These are phyloP conservation scores for Drosophila greeni DNA, from an alignment of 2,888 invertebrate genomes.

Conservation along the genomic window DNA sequence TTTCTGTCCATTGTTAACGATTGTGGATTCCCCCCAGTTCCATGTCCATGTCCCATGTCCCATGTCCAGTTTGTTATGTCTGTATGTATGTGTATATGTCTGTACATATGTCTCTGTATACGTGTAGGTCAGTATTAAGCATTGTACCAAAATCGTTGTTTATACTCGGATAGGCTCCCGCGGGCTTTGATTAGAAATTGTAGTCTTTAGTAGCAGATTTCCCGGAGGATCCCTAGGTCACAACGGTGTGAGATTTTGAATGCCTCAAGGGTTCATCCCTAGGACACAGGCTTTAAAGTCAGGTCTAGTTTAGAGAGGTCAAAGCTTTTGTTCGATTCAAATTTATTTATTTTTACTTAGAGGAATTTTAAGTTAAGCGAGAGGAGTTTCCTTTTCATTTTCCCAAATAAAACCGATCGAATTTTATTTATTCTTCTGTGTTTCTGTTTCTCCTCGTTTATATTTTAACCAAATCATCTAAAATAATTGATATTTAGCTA, in stretches of 20 bases:
- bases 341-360: slow-evolving; percentile 5
- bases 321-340: background rate
- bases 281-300: slow-evolving; percentile 1
- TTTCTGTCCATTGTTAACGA: slow-evolving; percentile 16
- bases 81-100: slow-evolving; percentile 11
- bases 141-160: slow-evolving; percentile 58
- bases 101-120: slow-evolving; percentile 29
- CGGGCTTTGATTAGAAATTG: slow-evolving; percentile 11
- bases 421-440: slow-evolving; percentile 1
- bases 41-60: background rate
- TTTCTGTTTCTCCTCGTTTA: background rate
- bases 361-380: background rate
- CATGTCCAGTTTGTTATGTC: slow-evolving; percentile 23
- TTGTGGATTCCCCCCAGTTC: background rate
- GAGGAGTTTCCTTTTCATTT: background rate
- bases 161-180: slow-evolving; percentile 17
- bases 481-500: background rate
- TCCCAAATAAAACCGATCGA: background rate
- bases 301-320: slow-evolving; percentile 5
- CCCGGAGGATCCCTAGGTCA: background rate
- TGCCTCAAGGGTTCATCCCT: background rate
- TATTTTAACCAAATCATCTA: background rate
- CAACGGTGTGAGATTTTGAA: slow-evolving; percentile 8
- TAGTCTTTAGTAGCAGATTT: slow-evolving; percentile 2
- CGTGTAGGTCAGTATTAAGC: slow-evolving; percentile 62